Conservation (phyloP, 2,113 vertebrate species). For the Ifrita kowaldi region DNA sequence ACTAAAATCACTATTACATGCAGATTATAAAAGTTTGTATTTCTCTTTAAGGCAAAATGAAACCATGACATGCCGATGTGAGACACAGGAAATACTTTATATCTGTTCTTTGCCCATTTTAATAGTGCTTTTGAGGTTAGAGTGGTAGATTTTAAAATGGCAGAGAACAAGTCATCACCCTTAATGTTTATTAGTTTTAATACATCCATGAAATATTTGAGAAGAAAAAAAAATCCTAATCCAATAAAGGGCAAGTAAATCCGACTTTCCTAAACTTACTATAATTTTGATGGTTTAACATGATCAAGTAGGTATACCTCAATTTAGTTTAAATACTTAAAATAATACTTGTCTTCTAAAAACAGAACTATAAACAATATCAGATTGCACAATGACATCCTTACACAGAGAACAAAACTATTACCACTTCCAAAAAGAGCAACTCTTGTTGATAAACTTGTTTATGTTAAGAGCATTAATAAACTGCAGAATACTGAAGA, state of each 20-base stretch:
- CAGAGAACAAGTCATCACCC: neutral
- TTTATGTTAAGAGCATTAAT: neutral
- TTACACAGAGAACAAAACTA: neutral
- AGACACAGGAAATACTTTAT: conserved; percentile 46
- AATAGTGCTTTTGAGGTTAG: conserved; percentile 43
- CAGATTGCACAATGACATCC: neutral
- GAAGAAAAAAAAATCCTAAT: neutral
- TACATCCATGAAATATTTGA: neutral
- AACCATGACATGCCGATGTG: neutral
- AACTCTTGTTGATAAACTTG: neutral
- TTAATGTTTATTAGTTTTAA: conserved; percentile 12
- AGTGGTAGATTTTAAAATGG: conserved; percentile 2
- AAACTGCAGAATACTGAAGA: neutral
- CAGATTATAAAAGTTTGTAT: neutral
- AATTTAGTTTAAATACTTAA: neutral
- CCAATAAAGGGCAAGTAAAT: neutral
- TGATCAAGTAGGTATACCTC: neutral
- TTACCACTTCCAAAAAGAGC: neutral
- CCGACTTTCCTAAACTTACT: neutral
- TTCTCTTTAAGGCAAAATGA: conserved; percentile 32
- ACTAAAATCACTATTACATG: neutral
- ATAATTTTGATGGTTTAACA: neutral
- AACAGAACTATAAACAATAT: neutral
- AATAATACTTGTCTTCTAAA: neutral
- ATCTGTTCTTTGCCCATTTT: conserved; percentile 44